These are phyloP conservation scores for Phengaris arion DNA, from an alignment of 2,888 invertebrate genomes.

Conservation along the genomic window DNA sequence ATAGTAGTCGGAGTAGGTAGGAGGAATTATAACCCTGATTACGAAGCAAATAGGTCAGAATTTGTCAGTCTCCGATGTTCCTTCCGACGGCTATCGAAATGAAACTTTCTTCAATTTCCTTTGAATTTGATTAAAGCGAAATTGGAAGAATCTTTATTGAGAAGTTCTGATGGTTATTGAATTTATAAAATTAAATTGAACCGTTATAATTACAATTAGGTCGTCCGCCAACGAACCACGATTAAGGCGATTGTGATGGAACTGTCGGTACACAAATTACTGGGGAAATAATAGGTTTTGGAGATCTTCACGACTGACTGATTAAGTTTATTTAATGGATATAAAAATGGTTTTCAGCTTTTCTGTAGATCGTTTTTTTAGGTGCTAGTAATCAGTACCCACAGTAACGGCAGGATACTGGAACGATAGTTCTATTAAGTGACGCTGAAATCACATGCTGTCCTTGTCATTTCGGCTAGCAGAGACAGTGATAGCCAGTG, in stretches of 20 bases:
- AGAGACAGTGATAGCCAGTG: too few species aligned
- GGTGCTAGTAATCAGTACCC: too few species aligned
- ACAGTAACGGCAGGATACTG: too few species aligned
- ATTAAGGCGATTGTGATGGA: slow-evolving; percentile 3
- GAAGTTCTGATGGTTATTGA: slow-evolving; percentile 37
- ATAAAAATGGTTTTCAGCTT: background rate
- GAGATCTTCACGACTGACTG: background rate
- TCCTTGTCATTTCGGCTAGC: too few species aligned
- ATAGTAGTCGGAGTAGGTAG: too few species aligned
- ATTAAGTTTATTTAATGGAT: background rate
- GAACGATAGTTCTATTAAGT: too few species aligned
- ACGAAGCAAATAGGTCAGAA: slow-evolving; percentile 12
- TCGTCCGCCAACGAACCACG: slow-evolving; percentile 15
- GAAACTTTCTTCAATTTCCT: slow-evolving; percentile 62
- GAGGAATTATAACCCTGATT: background rate
- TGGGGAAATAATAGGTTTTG: background rate
- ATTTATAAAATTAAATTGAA: slow-evolving; percentile 25
- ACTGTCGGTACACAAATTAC: slow-evolving; percentile 1
- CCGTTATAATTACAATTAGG: slow-evolving; percentile 28
- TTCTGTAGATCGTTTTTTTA: too few species aligned
- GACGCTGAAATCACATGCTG: too few species aligned
- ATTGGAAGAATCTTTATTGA: slow-evolving; percentile 47
- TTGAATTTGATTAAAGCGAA: slow-evolving; percentile 59
- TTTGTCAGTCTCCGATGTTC: slow-evolving; percentile 9
- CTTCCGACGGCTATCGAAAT: slow-evolving; percentile 44